Conservation (phyloP, 2,888 invertebrate genomes). For the Apamea epomidion region DNA sequence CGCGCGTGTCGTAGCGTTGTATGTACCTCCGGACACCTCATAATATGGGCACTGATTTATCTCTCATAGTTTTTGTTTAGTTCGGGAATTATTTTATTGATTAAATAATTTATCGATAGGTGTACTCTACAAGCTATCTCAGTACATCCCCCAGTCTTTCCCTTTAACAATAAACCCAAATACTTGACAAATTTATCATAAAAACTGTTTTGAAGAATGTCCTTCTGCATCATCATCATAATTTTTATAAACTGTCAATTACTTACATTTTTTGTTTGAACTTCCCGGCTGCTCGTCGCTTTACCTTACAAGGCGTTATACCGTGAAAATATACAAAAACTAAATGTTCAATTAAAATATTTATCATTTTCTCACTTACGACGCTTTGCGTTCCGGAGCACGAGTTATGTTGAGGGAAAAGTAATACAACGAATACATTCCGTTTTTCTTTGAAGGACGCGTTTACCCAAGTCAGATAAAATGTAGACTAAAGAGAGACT, state of each 20-base stretch:
- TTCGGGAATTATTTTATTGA: neutral
- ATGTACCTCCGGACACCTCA: neutral
- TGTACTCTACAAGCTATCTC: neutral
- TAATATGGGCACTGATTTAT: neutral
- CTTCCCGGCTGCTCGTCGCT: slow-evolving; percentile 21
- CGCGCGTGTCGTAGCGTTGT: no score
- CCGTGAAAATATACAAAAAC: slow-evolving; percentile 70
- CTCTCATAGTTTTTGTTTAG: neutral
- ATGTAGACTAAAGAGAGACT: neutral
- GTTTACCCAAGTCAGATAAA: neutral
- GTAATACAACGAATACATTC: slow-evolving; percentile 13
- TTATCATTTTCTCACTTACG: slow-evolving; percentile 69
- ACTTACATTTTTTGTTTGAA: slow-evolving; percentile 36
- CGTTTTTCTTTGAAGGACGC: neutral
- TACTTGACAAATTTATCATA: neutral
- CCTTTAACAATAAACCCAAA: neutral
- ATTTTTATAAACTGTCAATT: slow-evolving; percentile 48
- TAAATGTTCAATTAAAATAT: slow-evolving; percentile 70
- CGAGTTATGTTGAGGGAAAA: slow-evolving; percentile 56
- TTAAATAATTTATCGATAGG: neutral
- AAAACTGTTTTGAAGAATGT: slow-evolving; percentile 31
- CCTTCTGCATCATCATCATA: slow-evolving; percentile 19
- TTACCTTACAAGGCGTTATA: slow-evolving; percentile 56
- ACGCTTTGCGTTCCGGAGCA: slow-evolving; percentile 60
- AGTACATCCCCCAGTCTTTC: neutral